A percentile compares a stretch with the other conserved stretches of the same genome.
Evolutionary conservation across 2,797 vertebrate species (phyloP).

Genomic region (Falco rusticolus): DNA sequence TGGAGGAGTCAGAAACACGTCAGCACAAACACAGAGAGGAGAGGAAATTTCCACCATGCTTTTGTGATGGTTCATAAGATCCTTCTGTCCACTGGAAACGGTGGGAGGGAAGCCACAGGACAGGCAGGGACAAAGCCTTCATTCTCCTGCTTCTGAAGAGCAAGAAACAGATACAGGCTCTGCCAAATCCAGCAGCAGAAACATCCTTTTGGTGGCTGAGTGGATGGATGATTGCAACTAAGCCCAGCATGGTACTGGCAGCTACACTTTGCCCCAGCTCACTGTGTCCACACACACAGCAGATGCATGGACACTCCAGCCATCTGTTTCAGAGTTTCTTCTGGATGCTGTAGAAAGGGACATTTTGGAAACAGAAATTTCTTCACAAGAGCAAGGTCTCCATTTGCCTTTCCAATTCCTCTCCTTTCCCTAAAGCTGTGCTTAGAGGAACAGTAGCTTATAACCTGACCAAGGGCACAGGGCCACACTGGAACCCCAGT

Average conservation of each 20-base stretch:
- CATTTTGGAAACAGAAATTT: not conserved
- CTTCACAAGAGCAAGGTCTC: not conserved
- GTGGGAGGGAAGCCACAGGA: not conserved
- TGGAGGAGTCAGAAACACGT: not conserved
- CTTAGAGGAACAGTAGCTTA: not conserved
- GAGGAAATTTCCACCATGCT: not conserved
- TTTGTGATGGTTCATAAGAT: not conserved
- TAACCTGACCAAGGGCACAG: too few species aligned
- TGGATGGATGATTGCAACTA: not conserved
- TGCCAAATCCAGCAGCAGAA: not conserved
- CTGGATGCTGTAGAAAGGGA: not conserved
- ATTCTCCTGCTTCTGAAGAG: not conserved
- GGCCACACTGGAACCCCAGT: not conserved
- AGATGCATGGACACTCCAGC: not conserved
- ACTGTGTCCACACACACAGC: fast-evolving
- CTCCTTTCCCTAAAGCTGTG: not conserved
- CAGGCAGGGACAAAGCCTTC: not conserved
- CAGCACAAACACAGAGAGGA: not conserved
- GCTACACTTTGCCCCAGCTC: not conserved
- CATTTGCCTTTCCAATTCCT: not conserved
- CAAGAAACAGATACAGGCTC: not conserved
- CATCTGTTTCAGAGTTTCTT: not conserved
- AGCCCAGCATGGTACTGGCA: not conserved
- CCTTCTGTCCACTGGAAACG: not conserved
- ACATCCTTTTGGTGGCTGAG: not conserved